A percentile compares a stretch with the other conserved stretches of the same genome.
Conservation (phyloP, 37 sponge, comb jelly and placozoan species). For the Chondrosia reniformis region DNA sequence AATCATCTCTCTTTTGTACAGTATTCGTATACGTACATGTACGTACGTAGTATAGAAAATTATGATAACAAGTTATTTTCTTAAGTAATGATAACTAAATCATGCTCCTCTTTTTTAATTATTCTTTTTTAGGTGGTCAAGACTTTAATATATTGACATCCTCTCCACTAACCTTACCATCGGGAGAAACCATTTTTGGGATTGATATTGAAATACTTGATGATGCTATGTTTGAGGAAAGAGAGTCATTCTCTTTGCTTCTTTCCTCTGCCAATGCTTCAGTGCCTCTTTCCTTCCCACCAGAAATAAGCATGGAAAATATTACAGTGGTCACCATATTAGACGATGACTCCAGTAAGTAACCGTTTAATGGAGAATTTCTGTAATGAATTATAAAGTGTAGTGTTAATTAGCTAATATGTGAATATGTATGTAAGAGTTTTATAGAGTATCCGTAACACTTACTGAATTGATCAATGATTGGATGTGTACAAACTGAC, state of each 20-base stretch:
- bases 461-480: background rate
- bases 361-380: no score
- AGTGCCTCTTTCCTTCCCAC: background rate
- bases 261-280: background rate
- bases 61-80: background rate
- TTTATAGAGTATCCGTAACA: background rate
- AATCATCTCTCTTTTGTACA: background rate
- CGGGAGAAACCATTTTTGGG: background rate
- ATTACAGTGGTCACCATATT: background rate
- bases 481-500: background rate
- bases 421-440: background rate
- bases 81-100: background rate
- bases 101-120: background rate
- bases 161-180: background rate
- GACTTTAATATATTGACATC: background rate
- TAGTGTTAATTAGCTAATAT: background rate
- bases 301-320: background rate
- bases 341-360: constrained; percentile 22
- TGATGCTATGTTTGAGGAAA: constrained; percentile 20
- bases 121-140: background rate
- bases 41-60: background rate
- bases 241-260: background rate
- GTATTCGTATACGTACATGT: background rate
- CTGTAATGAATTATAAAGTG: no score
- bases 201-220: background rate